Conservation (phyloP, 53 echinoderm and acorn worm species). For the Echinometra lucunter region DNA sequence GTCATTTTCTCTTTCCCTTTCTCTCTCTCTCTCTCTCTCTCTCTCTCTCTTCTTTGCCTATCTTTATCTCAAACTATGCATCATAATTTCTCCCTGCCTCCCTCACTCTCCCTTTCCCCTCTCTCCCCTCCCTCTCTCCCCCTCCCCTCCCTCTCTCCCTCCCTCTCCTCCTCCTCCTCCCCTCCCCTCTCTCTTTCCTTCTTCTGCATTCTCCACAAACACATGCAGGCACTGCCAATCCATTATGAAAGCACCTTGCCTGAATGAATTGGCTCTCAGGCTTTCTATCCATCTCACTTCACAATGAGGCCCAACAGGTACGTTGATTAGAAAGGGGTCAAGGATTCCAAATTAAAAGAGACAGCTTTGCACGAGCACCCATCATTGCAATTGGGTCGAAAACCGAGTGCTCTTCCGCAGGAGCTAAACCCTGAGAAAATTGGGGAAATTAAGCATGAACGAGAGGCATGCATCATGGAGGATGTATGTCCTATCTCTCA, state of each 20-base stretch:
- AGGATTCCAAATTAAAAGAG: slow-evolving; percentile 19
- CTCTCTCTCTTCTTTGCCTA: not conserved
- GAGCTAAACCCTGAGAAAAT: not conserved
- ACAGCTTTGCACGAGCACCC: not conserved
- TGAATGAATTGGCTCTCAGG: not conserved
- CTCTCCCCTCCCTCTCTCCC: not conserved
- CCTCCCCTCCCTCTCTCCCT: not conserved
- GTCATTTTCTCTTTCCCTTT: not conserved
- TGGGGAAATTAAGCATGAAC: not conserved
- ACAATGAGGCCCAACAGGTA: slow-evolving; percentile 26
- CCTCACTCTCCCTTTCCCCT: not conserved
- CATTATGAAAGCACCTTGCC: not conserved
- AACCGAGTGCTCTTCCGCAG: slow-evolving; percentile 5
- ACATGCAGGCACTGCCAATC: not conserved
- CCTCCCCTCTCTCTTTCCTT: not conserved
- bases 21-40: not conserved
- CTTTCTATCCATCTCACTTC: not conserved
- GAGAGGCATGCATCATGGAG: not conserved
- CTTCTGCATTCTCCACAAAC: not conserved
- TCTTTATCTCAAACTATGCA: too few species aligned
- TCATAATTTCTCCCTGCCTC: too few species aligned
- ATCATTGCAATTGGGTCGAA: slow-evolving; percentile 23
- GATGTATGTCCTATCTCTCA: not conserved
- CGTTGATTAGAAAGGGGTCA: slow-evolving; percentile 20
- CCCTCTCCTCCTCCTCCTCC: not conserved